These are phyloP conservation scores for Nomada ferruginata DNA, from an alignment of 2,888 invertebrate species.

Conservation along the genomic window DNA sequence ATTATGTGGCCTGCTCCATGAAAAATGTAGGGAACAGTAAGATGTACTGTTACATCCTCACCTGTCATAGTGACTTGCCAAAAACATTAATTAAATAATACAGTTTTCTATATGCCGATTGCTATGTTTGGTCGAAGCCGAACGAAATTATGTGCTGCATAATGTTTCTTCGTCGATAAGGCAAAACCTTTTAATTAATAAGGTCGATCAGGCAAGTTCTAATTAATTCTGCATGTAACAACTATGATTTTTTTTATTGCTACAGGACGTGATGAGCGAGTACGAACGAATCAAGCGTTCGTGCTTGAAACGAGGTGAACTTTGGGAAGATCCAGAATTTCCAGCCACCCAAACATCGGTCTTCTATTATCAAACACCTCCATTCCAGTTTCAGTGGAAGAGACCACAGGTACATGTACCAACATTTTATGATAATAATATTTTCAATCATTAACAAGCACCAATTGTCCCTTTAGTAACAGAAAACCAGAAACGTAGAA, in stretches of 20 bases:
- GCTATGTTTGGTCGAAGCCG: too few species aligned
- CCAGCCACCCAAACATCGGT: slow-evolving; percentile 95
- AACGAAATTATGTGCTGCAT: too few species aligned
- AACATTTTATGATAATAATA: background rate
- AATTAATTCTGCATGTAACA: background rate
- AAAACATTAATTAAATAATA: slow-evolving; percentile 62
- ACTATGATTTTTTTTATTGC: slow-evolving; percentile 48
- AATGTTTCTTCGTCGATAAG: too few species aligned
- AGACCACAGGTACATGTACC: slow-evolving; percentile 89
- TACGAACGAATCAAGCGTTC: slow-evolving; percentile 93
- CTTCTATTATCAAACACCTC: slow-evolving; percentile 97
- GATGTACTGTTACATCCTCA: slow-evolving; percentile 62
- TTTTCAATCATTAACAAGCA: background rate
- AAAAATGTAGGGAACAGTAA: slow-evolving; percentile 11
- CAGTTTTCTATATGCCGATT: slow-evolving; percentile 22
- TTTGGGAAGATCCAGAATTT: slow-evolving; percentile 97
- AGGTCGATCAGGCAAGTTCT: too few species aligned
- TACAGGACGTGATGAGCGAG: slow-evolving; percentile 88
- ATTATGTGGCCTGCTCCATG: background rate
- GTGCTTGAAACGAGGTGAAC: slow-evolving; percentile 91
- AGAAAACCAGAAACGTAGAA: slow-evolving; percentile 65
- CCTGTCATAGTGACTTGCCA: slow-evolving; percentile 33
- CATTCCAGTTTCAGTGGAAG: slow-evolving; percentile 96
- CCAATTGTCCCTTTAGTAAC: slow-evolving; percentile 31
- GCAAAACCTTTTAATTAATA: too few species aligned